Conservation (phyloP, 2,888 invertebrate genomes). For the Anorthoa munda region DNA sequence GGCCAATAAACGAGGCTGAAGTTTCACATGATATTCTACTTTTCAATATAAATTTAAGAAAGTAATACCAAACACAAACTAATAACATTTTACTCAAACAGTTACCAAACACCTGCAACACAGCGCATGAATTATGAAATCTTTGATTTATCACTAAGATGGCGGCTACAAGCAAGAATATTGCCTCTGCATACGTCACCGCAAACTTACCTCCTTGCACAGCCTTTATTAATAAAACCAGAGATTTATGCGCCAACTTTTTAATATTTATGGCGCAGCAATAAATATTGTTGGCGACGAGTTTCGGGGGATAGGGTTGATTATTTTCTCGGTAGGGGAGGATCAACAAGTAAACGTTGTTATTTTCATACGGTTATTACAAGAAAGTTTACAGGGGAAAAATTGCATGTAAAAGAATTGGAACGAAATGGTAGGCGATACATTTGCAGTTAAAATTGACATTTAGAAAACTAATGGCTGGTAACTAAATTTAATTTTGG, state of each 20-base stretch:
- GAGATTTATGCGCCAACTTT: slow-evolving; percentile 89
- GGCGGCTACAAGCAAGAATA: slow-evolving; percentile 68
- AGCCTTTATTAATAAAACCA: slow-evolving; percentile 86
- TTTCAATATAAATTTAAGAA: background rate
- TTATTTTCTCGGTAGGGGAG: slow-evolving; percentile 83
- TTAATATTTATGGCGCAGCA: slow-evolving; percentile 89
- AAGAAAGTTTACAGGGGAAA: background rate
- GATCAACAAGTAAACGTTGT: slow-evolving; percentile 85
- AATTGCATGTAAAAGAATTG: no score
- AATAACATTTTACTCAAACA: slow-evolving; percentile 22
- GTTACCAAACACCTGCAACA: slow-evolving; percentile 42
- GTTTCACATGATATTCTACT: background rate
- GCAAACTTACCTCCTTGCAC: slow-evolving; percentile 72
- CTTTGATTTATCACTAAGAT: slow-evolving; percentile 60
- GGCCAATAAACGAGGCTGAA: background rate
- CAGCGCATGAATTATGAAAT: slow-evolving; percentile 38
- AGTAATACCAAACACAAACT: background rate
- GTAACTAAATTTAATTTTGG: no score
- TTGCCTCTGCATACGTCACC: slow-evolving; percentile 77
- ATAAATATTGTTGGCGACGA: slow-evolving; percentile 87
- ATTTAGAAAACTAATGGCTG: no score
- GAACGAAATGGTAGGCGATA: background rate
- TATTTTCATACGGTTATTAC: slow-evolving; percentile 64
- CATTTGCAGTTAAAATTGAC: background rate
- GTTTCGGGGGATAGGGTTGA: slow-evolving; percentile 86